A percentile compares a stretch with the other conserved stretches of the same genome.
These are phyloP conservation scores for Philhelius pedissequus DNA, from an alignment of 2,888 invertebrate genomes.

Conservation along the genomic window DNA sequence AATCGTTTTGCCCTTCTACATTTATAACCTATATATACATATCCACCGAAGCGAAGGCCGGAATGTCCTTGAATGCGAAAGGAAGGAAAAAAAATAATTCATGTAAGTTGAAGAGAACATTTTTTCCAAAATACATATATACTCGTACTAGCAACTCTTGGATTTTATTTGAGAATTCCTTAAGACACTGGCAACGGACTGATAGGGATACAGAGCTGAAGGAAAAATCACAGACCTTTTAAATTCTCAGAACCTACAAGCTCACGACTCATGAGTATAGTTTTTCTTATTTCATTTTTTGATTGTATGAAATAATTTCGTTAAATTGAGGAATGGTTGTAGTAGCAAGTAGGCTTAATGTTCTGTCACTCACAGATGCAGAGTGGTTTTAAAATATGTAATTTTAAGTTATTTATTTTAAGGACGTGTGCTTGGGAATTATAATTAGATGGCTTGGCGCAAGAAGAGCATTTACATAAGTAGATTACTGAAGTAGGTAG, in stretches of 20 bases:
- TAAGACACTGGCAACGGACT: background rate
- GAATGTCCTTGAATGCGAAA: constrained; percentile 41
- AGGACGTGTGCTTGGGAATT: background rate
- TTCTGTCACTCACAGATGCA: constrained; percentile 34
- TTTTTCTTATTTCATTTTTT: background rate
- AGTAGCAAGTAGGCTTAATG: constrained; percentile 6
- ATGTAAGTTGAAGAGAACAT: constrained; percentile 52
- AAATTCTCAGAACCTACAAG: background rate
- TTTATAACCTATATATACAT: background rate
- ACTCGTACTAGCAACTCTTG: background rate
- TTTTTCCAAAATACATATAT: too few relatives aligned
- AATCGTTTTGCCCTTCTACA: constrained; percentile 61
- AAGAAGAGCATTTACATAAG: too few relatives aligned
- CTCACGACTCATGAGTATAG: background rate
- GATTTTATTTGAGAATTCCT: constrained; percentile 18
- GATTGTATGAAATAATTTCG: constrained; percentile 2
- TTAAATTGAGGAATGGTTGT: constrained; percentile 23
- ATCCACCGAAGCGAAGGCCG: background rate
- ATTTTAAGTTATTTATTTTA: background rate
- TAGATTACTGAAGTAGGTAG: too few relatives aligned
- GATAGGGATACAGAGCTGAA: background rate
- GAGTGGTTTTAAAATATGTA: constrained; percentile 43
- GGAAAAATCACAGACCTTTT: background rate
- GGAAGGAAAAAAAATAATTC: constrained; percentile 53
- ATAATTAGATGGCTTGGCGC: too few relatives aligned